These are phyloP conservation scores for Acanthurus lineatus DNA, from an alignment of 2,797 vertebrate species.

Conservation along the genomic window DNA sequence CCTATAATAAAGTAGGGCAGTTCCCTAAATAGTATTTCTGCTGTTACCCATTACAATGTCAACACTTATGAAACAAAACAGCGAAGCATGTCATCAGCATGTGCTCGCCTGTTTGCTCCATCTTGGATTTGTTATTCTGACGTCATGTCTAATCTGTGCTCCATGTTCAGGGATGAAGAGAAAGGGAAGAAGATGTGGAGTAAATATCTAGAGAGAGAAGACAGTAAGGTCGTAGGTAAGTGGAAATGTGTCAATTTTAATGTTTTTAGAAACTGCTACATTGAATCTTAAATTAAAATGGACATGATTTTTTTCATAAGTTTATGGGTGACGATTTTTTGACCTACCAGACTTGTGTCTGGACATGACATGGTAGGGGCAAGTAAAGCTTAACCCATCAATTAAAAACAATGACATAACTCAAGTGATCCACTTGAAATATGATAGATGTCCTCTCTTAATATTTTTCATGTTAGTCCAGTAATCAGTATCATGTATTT, in stretches of 20 bases:
- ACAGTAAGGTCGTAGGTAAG: slow-evolving; percentile 96
- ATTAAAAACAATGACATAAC: not conserved
- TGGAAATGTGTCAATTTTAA: slow-evolving; percentile 9
- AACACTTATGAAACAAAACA: not conserved
- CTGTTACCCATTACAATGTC: slow-evolving; percentile 5
- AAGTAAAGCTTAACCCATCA: not conserved
- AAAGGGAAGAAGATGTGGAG: slow-evolving; percentile 98
- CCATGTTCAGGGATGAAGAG: slow-evolving; percentile 90
- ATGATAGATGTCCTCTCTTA: not conserved
- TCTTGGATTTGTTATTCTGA: not conserved
- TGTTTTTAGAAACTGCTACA: not conserved
- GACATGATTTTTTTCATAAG: not conserved
- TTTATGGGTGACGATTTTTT: not conserved
- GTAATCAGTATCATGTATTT: not conserved
- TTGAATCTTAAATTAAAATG: not conserved
- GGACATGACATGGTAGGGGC: not conserved
- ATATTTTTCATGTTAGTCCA: not conserved
- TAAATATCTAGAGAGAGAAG: slow-evolving; percentile 95
- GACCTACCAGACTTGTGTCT: not conserved
- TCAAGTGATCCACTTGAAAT: not conserved
- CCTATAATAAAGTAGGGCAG: slow-evolving; percentile 48
- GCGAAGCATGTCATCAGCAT: not conserved
- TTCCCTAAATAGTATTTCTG: slow-evolving; percentile 16
- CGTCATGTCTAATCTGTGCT: slow-evolving; percentile 13
- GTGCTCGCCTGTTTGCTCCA: not conserved